phyloP scores from a whole-genome alignment of 2,888 invertebrate genomes.

The Neoitamus cyanurus region DNA sequence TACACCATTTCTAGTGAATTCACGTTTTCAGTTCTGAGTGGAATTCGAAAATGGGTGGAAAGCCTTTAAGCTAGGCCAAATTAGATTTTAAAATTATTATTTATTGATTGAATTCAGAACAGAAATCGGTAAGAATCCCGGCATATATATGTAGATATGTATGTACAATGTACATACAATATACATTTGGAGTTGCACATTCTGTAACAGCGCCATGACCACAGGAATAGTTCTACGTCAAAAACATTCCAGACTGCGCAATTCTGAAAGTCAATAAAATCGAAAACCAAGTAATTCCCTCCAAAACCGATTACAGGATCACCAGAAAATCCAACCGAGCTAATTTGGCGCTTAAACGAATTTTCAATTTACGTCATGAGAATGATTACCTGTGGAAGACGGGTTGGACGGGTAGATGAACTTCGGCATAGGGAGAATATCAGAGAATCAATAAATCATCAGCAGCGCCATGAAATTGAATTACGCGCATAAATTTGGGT shows the following conservation, averaged over 20 bases:
- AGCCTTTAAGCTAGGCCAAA: too few relatives aligned
- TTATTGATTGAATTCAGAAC: too few relatives aligned
- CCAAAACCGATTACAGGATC: not conserved
- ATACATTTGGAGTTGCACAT: not conserved
- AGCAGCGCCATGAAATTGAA: conserved; percentile 18
- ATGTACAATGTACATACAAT: not conserved
- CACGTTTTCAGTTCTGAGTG: too few relatives aligned
- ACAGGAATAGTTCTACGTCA: not conserved
- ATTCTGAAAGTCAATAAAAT: not conserved
- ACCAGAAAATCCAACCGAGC: conserved; percentile 1
- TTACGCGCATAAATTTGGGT: conserved; percentile 34
- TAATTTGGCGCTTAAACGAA: not conserved
- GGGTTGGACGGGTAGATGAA: not conserved
- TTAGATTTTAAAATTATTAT: too few relatives aligned
- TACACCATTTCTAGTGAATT: not conserved
- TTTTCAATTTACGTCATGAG: not conserved
- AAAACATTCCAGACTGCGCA: not conserved
- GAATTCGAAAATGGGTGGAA: not conserved
- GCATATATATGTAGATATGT: not conserved
- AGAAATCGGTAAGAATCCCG: too few relatives aligned
- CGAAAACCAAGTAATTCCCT: not conserved
- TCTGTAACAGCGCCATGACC: not conserved
- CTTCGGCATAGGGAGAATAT: not conserved
- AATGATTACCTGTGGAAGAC: conserved; percentile 1
- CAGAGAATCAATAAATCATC: conserved; percentile 19